Evolutionary conservation across 2,888 invertebrate species (phyloP), one percentile per base, ranked within the genome.

Genomic region (Amphipoea oculea): DNA sequence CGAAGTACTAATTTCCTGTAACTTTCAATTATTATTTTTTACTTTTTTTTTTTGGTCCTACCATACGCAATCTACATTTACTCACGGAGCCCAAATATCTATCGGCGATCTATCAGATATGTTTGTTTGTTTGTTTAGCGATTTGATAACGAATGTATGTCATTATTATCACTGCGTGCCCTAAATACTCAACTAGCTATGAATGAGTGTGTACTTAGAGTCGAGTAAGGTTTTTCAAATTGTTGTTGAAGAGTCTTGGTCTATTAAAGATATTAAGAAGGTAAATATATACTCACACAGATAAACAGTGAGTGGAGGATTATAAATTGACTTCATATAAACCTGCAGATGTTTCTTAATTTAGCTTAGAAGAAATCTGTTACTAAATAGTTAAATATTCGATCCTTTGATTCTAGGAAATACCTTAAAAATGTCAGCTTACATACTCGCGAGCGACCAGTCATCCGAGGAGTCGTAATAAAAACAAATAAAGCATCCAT

Each of bases 81-180:
- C 68, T 40, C 42, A 78, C 75, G 66, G 77, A 79, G 76, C 85
- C 87, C 79, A 83, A 88, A 89, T 88, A 82, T 85, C 78, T 83
- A 89, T 84, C 78, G 72, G 57, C 71, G 76, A 89, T 90, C 89
- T 92, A 93, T 93, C 92, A 88, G 92, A 94, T 93, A 89, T 90
- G 90, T 94, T 92, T 94, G 94, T 95, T 94, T 95, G 94, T 95
- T 94, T 94, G 93, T 94, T 90, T 89, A 91, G 86, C 83, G 82
- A 78, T 85, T 88, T 82, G 95, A 95, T 95, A 95, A 92, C 86
- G 83, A 83, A 95, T 92, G 89, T 92, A 88, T 95, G 94, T 95
- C 95, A 95, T 89, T 94, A 94, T 92, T 95, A 95, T 95, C 95
- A 87, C 78, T 76, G 74, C 73, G 77, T 92, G 95, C 81, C 94